Conservation (phyloP, 2,113 vertebrate genomes). For the Dasyurus viverrinus region DNA sequence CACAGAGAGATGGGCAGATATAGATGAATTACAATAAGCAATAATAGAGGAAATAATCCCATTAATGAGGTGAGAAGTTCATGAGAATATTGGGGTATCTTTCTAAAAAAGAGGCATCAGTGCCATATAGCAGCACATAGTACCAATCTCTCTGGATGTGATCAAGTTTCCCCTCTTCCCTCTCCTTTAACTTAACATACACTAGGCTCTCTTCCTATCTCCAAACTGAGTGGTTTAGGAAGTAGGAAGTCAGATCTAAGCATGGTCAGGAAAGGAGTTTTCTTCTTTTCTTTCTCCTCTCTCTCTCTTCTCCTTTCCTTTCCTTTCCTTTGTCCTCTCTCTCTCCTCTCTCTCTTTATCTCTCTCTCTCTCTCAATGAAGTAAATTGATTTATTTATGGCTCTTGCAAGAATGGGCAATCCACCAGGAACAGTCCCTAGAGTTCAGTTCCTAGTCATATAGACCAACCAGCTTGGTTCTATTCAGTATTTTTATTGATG, state of each 20-base stretch:
- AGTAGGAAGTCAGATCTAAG: neutral
- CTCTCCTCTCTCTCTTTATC: too few species aligned
- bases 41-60: neutral
- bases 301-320: too few species aligned
- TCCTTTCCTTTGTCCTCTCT: too few species aligned
- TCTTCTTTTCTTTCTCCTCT: too few species aligned
- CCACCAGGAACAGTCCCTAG: neutral
- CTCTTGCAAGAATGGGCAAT: too few species aligned
- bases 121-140: neutral
- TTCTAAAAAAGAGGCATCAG: neutral
- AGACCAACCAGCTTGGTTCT: neutral
- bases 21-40: neutral
- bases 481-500: too few species aligned
- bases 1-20: neutral
- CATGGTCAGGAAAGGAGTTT: neutral
- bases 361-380: too few species aligned
- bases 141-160: neutral
- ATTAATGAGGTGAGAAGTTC: neutral
- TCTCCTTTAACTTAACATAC: neutral
- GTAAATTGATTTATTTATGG: too few species aligned
- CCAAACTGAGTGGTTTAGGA: neutral
- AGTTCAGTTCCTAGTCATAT: neutral
- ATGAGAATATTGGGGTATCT: neutral
- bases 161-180: neutral
- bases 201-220: neutral